Evolutionary conservation across 2,113 vertebrate genomes (phyloP).

Genomic region (Nyctibius bracteatus): DNA sequence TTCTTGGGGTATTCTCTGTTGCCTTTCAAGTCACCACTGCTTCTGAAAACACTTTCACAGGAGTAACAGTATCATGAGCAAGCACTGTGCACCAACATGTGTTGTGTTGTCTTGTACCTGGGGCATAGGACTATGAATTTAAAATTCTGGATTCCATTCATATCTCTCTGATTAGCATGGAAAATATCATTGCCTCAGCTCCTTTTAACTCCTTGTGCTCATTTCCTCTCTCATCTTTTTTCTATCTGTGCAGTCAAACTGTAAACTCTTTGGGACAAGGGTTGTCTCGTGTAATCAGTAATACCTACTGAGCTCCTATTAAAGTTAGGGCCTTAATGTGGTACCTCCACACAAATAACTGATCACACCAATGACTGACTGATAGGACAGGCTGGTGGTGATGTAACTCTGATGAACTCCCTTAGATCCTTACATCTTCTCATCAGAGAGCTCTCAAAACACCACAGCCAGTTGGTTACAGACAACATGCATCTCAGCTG

Average conservation of each 20-base stretch:
- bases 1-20: neutral
- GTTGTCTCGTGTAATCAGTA: neutral
- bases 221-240: neutral
- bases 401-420: neutral
- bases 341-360: neutral
- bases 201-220: neutral
- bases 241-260: neutral
- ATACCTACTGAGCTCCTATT: neutral
- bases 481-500: neutral
- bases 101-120: neutral
- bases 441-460: neutral
- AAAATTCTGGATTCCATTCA: neutral
- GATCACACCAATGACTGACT: neutral
- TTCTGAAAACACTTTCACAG: neutral
- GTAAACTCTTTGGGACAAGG: neutral
- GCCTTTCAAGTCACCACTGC: neutral
- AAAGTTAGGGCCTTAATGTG: neutral
- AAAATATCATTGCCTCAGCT: neutral
- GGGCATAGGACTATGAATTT: neutral
- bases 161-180: neutral
- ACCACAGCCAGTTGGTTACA: neutral
- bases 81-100: neutral
- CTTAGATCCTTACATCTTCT: constrained; percentile 8
- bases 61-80: neutral
- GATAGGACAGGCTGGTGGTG: neutral